Base-by-base conservation (phyloP, 2,888 invertebrate genomes). In the Caenorhabditis sinica region DNA sequence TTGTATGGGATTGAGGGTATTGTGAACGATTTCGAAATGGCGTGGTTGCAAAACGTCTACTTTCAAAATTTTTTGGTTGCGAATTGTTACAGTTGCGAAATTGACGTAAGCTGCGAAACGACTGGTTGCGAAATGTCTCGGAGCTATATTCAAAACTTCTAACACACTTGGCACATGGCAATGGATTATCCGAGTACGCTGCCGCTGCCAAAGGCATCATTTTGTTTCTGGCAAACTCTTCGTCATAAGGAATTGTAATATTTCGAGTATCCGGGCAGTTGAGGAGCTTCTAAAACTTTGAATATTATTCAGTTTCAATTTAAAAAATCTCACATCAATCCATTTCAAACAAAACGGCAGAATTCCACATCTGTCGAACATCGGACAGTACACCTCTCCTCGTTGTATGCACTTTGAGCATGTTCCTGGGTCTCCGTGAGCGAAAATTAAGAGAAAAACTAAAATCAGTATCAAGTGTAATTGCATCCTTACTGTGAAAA, bases 331-430 rank as follows among this genome's bases (percentile, higher is more conserved):
- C 15, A 77, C 69, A 77, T 77, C 69, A 63, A 77, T 77, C 77
- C 77, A 77, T 53, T 43, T 51, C 17, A 77, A 13, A 28, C 77
- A 77, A 43, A 77, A 56, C 36, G 79, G 79, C 17, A 79, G 28
- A 56, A 71, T 58, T 3, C 79, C 79, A 30, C 79, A 79, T 45
- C 79, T 71, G 40, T 79, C 72, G 56, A 79, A 79, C 63, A 56
- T 45, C 11, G 79, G 79, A 53, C 79, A 79, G 53, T 79, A 79
- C 2, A 79, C 72, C 51, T 79, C 71, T 6, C 79, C 79, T 2
- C 65, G 53, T 43, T 71, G 63, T 8, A 79, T 71, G 23, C 79
- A 79, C 23, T 53, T 79, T 0, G 71, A 36, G 49, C 79, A 79
- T 15, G 43, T 56, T 49, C 72, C 79, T 6, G 11, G 20, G n/a